These are phyloP conservation scores for Geodia barretti DNA, from an alignment of 37 sponge, comb jelly and placozoan genomes.

Conservation along the genomic window DNA sequence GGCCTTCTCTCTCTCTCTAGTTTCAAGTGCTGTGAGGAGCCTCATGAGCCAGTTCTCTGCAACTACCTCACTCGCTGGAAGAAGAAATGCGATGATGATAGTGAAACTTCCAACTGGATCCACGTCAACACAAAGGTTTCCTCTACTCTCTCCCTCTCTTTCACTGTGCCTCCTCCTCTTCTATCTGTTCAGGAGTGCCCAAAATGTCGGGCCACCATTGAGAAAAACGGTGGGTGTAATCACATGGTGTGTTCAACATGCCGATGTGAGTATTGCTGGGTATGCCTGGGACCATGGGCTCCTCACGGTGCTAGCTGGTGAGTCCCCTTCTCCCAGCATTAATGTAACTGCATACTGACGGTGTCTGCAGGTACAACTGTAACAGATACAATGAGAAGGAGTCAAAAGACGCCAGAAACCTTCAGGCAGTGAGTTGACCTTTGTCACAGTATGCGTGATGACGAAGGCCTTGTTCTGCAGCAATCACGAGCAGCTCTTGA, in stretches of 20 bases:
- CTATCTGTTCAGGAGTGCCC: constrained; percentile 95
- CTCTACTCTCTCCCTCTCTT: too few species aligned
- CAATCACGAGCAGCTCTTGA: constrained; percentile 75
- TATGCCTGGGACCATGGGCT: constrained; percentile 91
- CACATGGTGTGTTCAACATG: constrained; percentile 87
- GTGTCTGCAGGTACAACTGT: constrained; percentile 88
- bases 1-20: constrained; percentile 4
- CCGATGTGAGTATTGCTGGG: constrained; percentile 92
- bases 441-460: background rate
- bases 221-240: constrained; percentile 96
- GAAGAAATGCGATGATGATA: constrained; percentile 96
- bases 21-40: constrained; percentile 62
- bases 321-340: background rate
- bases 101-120: constrained; percentile 94
- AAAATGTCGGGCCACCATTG: constrained; percentile 91
- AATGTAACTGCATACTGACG: too few species aligned
- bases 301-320: constrained; percentile 93
- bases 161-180: too few species aligned
- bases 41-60: constrained; percentile 65
- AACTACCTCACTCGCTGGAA: constrained; percentile 71
- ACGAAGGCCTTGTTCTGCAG: background rate
- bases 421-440: constrained; percentile 65
- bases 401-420: constrained; percentile 70
- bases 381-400: constrained; percentile 85
- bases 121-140: constrained; percentile 93